Evolutionary conservation across 2,797 vertebrate species (phyloP), one percentile per base, ranked within the genome.

Genomic region (Strix occidentalis): DNA sequence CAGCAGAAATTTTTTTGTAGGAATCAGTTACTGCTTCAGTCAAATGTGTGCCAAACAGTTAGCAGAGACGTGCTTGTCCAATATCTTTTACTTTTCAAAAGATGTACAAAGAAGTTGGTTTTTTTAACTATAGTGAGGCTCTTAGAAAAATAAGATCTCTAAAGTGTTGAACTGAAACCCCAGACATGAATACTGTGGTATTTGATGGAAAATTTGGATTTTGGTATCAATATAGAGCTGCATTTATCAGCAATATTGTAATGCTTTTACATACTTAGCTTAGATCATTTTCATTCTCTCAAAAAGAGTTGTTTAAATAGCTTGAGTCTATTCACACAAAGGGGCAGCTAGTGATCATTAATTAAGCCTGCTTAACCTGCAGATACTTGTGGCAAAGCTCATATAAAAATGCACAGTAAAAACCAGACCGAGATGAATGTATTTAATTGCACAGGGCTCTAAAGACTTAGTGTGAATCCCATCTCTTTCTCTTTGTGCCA

Each of bases 51-150:
- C 7, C 43, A 72, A 82, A 39, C 11, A 66, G 20, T 56, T 72
- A 39, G 15, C 29, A 65, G 11, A 76, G 65, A 68, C 5, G 14
- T 14, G 53, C 19, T 5, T 12, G 4, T 35, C 28, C 17, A 45
- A 68, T 51, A n/a, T 2, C 8, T 74, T 84, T 65, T 71, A 29
- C 50, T 71, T 45, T 56, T 85, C 10, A 72, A 56, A 91, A 63
- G 14, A 23, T 29, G 9, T 12, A 78, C 21, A 43, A 51, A 43
- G 7, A 28, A 43, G 6, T n/a, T 37, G 12, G 0, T 0, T 4
- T 57, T 69, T 88, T 77, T 53, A 50, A 28, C 14, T 26, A 11
- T 31, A 46, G 1, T 41, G 28, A 33, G 13, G 13, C 3, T 82
- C 9, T 56, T 33, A 5, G 23, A 84, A 53, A 37, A 71, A 24